Conservation (phyloP, 2,888 invertebrate species). For the Drosophila limbata region DNA sequence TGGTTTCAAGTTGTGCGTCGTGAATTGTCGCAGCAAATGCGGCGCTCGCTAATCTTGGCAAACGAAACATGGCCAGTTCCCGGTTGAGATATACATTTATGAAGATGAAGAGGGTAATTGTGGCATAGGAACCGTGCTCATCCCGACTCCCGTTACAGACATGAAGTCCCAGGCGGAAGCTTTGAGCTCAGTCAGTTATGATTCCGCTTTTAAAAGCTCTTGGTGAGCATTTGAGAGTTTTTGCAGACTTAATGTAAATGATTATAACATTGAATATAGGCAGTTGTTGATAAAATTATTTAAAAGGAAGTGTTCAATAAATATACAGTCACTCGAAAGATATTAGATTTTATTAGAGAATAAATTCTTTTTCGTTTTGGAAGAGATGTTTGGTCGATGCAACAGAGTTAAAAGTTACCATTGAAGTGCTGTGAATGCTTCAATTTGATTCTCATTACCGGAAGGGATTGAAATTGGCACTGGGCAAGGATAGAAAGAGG, state of each 20-base stretch:
- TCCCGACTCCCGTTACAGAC: not conserved
- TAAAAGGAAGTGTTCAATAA: not conserved
- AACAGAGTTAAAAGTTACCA: not conserved
- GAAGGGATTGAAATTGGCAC: constrained; percentile 15
- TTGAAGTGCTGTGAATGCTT: constrained; percentile 47
- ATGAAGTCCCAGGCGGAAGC: constrained; percentile 34
- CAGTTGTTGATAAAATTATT: not conserved
- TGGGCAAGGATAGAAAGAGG: not conserved
- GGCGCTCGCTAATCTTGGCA: constrained; percentile 57
- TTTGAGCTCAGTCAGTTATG: constrained; percentile 42
- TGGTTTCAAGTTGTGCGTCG: constrained; percentile 60
- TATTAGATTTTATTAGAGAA: too few relatives aligned
- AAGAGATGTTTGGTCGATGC: too few relatives aligned
- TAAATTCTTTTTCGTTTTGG: not conserved
- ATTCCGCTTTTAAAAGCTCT: constrained; percentile 47
- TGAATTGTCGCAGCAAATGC: constrained; percentile 50
- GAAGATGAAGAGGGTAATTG: constrained; percentile 7
- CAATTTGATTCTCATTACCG: constrained; percentile 51
- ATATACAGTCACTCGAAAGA: not conserved
- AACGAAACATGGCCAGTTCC: constrained; percentile 36
- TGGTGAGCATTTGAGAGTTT: constrained; percentile 15
- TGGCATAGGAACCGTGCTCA: not conserved
- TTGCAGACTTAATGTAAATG: not conserved
- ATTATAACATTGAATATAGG: not conserved
- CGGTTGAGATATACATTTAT: constrained; percentile 10